phyloP scores from a whole-genome alignment of 2,888 invertebrate genomes.

The Amphipyra berbera region DNA sequence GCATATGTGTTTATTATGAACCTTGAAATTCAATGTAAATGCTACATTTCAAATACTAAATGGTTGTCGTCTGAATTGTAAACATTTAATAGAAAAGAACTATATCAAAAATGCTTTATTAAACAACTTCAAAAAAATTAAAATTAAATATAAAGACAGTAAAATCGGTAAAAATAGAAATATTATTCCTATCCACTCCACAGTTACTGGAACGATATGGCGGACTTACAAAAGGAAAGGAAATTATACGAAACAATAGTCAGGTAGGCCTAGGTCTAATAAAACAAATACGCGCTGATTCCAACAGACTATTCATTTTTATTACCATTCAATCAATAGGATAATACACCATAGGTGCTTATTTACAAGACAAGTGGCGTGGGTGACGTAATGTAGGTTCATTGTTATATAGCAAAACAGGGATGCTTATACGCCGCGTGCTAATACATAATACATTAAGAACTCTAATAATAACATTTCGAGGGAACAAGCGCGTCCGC shows the following conservation, averaged over 20 bases:
- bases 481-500: constrained; percentile 66
- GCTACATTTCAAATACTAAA: neutral
- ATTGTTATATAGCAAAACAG: constrained; percentile 67
- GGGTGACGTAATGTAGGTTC: constrained; percentile 64
- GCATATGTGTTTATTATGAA: too few species aligned
- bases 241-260: constrained; percentile 1
- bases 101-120: constrained; percentile 60
- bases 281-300: constrained; percentile 80
- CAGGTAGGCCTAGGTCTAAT: constrained; percentile 62
- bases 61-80: neutral
- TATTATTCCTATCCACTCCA: constrained; percentile 42
- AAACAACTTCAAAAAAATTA: constrained; percentile 60
- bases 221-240: constrained; percentile 46
- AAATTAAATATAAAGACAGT: constrained; percentile 60
- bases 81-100: constrained; percentile 32
- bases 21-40: too few species aligned
- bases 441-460: constrained; percentile 72
- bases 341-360: constrained; percentile 85
- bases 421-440: constrained; percentile 71
- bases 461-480: constrained; percentile 68
- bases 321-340: constrained; percentile 85
- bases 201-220: constrained; percentile 54
- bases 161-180: constrained; percentile 57
- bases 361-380: constrained; percentile 82
- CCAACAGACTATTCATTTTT: constrained; percentile 87